Base-by-base conservation (phyloP, 2,797 vertebrate genomes). In the Pangasius macronema region DNA sequence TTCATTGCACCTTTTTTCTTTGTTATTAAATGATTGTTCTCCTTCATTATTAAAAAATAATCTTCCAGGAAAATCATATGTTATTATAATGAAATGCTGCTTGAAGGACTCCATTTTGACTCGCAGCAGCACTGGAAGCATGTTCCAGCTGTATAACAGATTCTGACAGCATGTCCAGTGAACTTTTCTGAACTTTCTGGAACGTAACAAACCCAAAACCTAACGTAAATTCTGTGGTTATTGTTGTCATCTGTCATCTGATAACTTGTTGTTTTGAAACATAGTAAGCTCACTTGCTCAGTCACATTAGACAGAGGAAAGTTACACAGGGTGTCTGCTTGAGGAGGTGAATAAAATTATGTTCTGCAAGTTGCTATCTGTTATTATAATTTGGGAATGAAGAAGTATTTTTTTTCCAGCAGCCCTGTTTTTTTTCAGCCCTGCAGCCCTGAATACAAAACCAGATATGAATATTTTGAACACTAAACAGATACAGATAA, bases 401-500 rank as follows among this genome's bases (percentile, higher is more conserved):
- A 30, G 30, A 14, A 63, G 13, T 11, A 18, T 14, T 33, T 67
- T 55, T 42, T 68, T 33, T 36, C 30, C 30, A 33, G 30, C 14
- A 68, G 30, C 65, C 5, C 14, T 65, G 63, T n/a, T 63, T 65
- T 65, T 63, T 30, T n/a, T 63, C 14, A n/a, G 27, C 30, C 30
- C 13, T 65, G 13, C 27, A 65, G 63, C 63, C 30, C 30, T 68
- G n/a, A 65, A 13, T 65, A 65, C n/a, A 65, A 65, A 65, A 30
- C n/a, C 63, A 65, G n/a, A 67, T 33, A 27, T 61, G 24, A 61
- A 61, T 61, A 61, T 61, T 27, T 2, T 30, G n/a, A 67, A 13
- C n/a, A 67, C n/a, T 67, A 67, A 67, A 67, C n/a, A 67, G 61
- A 30, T 67, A 67, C 63, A 67, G 63, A 67, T 67, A 33, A 14